Conservation (phyloP, 2,113 vertebrate genomes). For the Thermophis baileyi region DNA sequence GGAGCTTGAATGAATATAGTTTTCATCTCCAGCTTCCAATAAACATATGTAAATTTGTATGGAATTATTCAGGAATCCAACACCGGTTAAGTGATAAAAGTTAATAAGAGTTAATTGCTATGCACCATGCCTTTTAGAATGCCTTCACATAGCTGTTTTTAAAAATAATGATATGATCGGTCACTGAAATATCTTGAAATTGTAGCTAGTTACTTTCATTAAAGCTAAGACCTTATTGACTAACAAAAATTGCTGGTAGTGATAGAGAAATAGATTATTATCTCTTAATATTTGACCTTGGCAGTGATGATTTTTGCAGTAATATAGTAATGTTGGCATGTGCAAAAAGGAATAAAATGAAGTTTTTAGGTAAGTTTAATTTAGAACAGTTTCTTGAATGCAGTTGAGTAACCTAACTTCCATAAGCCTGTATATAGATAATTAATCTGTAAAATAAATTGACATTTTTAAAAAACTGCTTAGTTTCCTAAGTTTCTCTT, state of each 20-base stretch:
- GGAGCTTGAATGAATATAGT: constrained; percentile 26
- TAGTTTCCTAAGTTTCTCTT: not conserved
- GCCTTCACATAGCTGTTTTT: not conserved
- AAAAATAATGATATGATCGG: not conserved
- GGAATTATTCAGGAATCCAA: not conserved
- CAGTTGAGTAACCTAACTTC: not conserved
- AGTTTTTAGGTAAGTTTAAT: rapidly evolving
- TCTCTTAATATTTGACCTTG: not conserved
- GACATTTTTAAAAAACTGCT: not conserved
- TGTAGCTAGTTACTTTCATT: constrained; percentile 5
- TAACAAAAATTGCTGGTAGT: not conserved
- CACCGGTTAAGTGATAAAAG: not conserved
- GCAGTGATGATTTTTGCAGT: not conserved
- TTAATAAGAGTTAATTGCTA: not conserved
- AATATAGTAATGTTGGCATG: not conserved
- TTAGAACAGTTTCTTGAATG: not conserved
- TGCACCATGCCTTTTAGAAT: not conserved
- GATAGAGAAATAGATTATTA: constrained; percentile 3
- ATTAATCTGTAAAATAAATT: not conserved
- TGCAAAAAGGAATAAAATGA: not conserved
- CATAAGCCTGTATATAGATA: not conserved
- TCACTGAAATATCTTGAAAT: not conserved
- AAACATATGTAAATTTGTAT: not conserved
- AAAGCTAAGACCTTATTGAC: not conserved
- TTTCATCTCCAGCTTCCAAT: not conserved